Evolutionary conservation across 2,888 invertebrate species (phyloP), one percentile per base, ranked within the genome.

Genomic region (Thereva unica): DNA sequence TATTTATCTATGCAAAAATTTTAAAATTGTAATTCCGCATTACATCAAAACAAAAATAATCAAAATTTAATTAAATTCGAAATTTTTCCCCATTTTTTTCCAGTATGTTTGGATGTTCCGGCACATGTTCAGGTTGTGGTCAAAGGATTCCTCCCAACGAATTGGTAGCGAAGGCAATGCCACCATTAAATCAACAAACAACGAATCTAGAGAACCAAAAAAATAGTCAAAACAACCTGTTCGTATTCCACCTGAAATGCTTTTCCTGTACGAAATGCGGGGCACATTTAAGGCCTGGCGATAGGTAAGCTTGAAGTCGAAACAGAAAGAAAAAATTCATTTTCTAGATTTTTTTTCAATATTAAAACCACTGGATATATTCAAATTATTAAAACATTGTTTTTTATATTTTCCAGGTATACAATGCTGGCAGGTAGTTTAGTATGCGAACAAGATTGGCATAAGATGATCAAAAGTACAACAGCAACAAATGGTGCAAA

Each of bases 391-490:
- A 4, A 5, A 12, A 6, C n/a, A 7, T 49, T 44, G 64, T 54
- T 67, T 40, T 66, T 40, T 50, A 64, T 52, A 57, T 45, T 23
- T 50, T 34, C 4, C 78, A 89, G 89, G 84, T 95, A 93, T 84
- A 92, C 93, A 83, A 88, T 95, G 85, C 85, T 95, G 75, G 91
- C 92, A 78, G 95, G 95, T 72, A 90, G 89, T 78, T 86, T 95
- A 78, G 91, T 95, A 72, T 96, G 96, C 85, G 96, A 96, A 83
- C 92, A 94, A 83, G 95, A 96, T 84, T 95, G 93, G 90, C 92
- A 94, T 83, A 95, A 95, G 83, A 85, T 95, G 78, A 87, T 93
- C 82, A 92, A 93, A 83, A 86, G 85, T 74, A 88, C 88, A 73
- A 84, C 86, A 72, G 83, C 85, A 74, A 78, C 83, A 71, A 84